Percentiles rank a stretch among this genome's conserved stretches.
phyloP scores from a whole-genome alignment of 2,797 vertebrate species.

The Balearica regulorum region DNA sequence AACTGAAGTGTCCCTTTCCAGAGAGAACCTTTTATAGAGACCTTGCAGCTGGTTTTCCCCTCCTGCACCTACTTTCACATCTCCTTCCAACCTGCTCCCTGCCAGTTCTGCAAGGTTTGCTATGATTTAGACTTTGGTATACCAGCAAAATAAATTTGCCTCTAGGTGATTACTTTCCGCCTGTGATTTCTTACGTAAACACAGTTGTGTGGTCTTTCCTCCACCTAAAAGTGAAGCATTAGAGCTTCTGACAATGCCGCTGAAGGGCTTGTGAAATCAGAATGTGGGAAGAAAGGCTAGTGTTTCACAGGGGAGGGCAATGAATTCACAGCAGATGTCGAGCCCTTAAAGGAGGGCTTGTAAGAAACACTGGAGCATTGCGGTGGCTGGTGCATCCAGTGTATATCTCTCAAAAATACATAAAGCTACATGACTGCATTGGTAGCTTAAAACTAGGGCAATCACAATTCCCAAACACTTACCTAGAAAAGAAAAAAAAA shows the following conservation, averaged over 20 bases:
- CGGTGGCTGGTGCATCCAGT: background rate
- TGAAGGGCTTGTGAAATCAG: background rate
- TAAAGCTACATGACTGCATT: background rate
- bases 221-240: background rate
- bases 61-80: background rate
- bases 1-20: background rate
- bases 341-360: background rate
- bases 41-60: background rate
- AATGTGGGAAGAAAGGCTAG: background rate
- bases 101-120: background rate
- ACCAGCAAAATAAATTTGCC: background rate
- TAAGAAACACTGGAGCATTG: background rate
- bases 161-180: background rate
- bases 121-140: background rate
- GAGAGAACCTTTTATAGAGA: background rate
- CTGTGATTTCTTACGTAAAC: background rate
- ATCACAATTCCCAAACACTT: background rate
- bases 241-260: background rate
- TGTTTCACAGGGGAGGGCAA: background rate
- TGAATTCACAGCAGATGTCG: background rate
- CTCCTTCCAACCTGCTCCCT: background rate
- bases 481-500: background rate
- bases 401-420: background rate
- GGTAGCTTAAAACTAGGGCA: background rate
- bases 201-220: background rate